These are phyloP conservation scores for Ellobium chinense DNA, from an alignment of 2,888 invertebrate genomes.

Conservation along the genomic window DNA sequence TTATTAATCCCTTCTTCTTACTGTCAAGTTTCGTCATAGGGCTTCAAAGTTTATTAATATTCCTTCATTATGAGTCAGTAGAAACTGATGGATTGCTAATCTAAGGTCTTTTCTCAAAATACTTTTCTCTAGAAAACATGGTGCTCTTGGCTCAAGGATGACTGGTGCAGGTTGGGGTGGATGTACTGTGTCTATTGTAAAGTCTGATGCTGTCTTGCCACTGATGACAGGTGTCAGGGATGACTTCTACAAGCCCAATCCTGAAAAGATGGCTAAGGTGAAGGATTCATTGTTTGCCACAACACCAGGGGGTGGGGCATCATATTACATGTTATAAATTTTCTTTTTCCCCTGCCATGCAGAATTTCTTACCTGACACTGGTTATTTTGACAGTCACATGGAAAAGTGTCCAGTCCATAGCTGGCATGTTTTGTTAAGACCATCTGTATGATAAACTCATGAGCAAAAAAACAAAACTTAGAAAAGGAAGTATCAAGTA, in stretches of 20 bases:
- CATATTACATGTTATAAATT: constrained; percentile 58
- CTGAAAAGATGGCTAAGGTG: constrained; percentile 81
- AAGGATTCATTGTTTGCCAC: constrained; percentile 87
- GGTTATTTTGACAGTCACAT: too few species aligned
- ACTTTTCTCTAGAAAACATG: constrained; percentile 75
- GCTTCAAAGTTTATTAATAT: too few species aligned
- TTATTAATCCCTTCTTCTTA: too few species aligned
- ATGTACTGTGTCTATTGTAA: constrained; percentile 92
- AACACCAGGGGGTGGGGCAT: constrained; percentile 79
- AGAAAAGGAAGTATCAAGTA: too few species aligned
- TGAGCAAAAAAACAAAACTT: too few species aligned
- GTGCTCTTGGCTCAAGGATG: constrained; percentile 90
- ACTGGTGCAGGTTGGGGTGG: constrained; percentile 99
- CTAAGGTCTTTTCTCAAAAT: neutral
- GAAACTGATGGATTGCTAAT: too few species aligned
- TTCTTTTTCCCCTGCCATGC: neutral
- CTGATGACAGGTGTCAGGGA: constrained; percentile 86
- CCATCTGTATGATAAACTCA: too few species aligned
- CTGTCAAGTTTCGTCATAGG: too few species aligned
- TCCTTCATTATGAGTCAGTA: too few species aligned
- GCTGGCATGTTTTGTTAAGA: too few species aligned
- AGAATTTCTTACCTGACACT: too few species aligned
- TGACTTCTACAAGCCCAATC: constrained; percentile 84
- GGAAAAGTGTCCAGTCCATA: too few species aligned
- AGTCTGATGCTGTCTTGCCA: constrained; percentile 82